phyloP scores from a whole-genome alignment of 2,888 invertebrate genomes.

The Mantis religiosa region DNA sequence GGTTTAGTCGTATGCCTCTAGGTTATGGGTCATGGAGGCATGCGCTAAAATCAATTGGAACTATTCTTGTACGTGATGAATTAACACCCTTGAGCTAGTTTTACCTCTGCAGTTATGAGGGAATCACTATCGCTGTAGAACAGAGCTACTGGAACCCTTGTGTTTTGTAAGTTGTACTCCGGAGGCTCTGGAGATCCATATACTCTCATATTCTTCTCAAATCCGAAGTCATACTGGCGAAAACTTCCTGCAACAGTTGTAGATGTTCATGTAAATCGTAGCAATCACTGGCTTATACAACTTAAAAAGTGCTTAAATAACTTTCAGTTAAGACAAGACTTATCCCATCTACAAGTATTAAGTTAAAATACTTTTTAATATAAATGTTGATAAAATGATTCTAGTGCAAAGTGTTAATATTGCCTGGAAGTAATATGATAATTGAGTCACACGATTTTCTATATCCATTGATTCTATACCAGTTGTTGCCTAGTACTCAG shows the following conservation, averaged over 20 bases:
- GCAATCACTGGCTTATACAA: too few species aligned
- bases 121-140: constrained; percentile 14
- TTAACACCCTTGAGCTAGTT: neutral
- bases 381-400: too few species aligned
- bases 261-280: neutral
- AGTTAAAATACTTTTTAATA: too few species aligned
- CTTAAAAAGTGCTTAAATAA: too few species aligned
- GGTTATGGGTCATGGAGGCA: neutral
- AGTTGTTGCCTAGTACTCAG: too few species aligned
- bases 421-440: too few species aligned
- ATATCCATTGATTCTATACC: too few species aligned
- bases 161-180: neutral
- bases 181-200: neutral
- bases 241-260: neutral
- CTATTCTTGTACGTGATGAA: neutral
- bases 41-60: neutral
- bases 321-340: too few species aligned
- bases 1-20: neutral
- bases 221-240: neutral
- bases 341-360: too few species aligned
- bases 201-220: neutral
- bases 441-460: too few species aligned
- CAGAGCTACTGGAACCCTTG: constrained; percentile 1
- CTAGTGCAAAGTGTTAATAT: too few species aligned
- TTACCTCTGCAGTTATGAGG: neutral